A percentile compares a stretch with the other conserved stretches of the same genome.
Conservation (phyloP, 1,140 invertebrate genomes). For the Drosophila sproati region DNA sequence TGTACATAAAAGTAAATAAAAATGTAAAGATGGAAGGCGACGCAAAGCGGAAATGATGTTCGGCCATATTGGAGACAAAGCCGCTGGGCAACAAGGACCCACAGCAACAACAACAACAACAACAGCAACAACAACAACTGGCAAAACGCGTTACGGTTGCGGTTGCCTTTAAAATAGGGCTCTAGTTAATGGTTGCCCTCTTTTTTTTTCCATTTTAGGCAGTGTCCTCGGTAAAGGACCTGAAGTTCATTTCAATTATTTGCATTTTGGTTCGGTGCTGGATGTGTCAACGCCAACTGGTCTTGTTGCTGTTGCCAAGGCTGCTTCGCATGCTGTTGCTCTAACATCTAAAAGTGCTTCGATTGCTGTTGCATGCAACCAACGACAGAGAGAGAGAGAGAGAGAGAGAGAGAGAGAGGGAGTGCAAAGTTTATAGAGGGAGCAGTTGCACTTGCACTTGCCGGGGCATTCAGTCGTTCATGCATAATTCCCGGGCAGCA, state of each 20-base stretch:
- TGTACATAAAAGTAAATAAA: slow-evolving; percentile 10
- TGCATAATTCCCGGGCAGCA: slow-evolving; percentile 56
- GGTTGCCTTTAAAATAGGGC: slow-evolving; percentile 29
- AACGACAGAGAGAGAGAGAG: not conserved
- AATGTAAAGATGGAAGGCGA: slow-evolving; percentile 24
- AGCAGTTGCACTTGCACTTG: slow-evolving; percentile 12
- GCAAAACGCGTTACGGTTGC: slow-evolving; percentile 49
- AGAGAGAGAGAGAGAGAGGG: not conserved
- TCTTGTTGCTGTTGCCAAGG: slow-evolving; percentile 7
- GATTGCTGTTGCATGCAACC: slow-evolving; percentile 38
- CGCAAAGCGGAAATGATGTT: slow-evolving; percentile 69
- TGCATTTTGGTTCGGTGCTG: slow-evolving; percentile 54
- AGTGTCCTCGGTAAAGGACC: not conserved
- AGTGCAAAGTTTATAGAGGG: not conserved
- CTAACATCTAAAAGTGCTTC: slow-evolving; percentile 59
- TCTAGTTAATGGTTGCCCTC: slow-evolving; percentile 35
- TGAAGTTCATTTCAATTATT: slow-evolving; percentile 70
- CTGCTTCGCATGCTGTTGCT: slow-evolving; percentile 30
- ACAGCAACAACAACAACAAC: slow-evolving; percentile 34
- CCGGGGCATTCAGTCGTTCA: slow-evolving; percentile 53
- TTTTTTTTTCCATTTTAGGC: not conserved
- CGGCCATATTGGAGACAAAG: slow-evolving; percentile 67
- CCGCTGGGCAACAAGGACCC: slow-evolving; percentile 39
- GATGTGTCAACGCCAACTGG: slow-evolving; percentile 30
- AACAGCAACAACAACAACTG: slow-evolving; percentile 36